Percentiles rank a stretch among this genome's conserved stretches.
These are phyloP conservation scores for Drosophila testacea DNA, from an alignment of 2,888 invertebrate genomes.

Conservation along the genomic window DNA sequence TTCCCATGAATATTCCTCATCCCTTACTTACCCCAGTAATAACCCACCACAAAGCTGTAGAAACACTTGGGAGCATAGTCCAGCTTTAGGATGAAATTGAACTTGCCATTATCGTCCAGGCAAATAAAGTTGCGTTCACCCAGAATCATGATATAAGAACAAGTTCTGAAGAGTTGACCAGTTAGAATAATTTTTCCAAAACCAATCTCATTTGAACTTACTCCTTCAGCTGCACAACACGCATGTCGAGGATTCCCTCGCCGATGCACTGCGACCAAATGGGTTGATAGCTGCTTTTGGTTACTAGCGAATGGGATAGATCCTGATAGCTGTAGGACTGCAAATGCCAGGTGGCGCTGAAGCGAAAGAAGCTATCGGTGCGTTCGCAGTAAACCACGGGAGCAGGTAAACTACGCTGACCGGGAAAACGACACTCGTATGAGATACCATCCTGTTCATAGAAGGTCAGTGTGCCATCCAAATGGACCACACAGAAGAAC, in stretches of 20 bases:
- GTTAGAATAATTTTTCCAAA: not conserved
- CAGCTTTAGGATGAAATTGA: constrained; percentile 93
- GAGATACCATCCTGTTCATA: constrained; percentile 97
- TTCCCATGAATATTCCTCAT: too few species aligned
- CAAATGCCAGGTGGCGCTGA: constrained; percentile 92
- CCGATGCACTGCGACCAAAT: constrained; percentile 89
- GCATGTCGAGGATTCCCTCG: constrained; percentile 86
- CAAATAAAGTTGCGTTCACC: constrained; percentile 94
- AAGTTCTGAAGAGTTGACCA: constrained; percentile 85
- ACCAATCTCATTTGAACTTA: constrained; percentile 54
- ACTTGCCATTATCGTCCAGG: constrained; percentile 91
- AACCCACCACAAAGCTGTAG: constrained; percentile 89
- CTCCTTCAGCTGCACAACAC: constrained; percentile 84
- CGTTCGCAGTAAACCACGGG: constrained; percentile 92
- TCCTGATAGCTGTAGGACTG: constrained; percentile 95
- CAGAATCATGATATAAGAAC: constrained; percentile 91
- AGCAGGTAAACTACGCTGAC: constrained; percentile 88
- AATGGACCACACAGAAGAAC: constrained; percentile 94
- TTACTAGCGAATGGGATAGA: constrained; percentile 89
- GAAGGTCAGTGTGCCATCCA: constrained; percentile 95
- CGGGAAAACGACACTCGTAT: constrained; percentile 92
- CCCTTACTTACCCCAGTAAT: constrained; percentile 87
- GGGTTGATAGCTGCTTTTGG: constrained; percentile 86
- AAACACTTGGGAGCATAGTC: constrained; percentile 93
- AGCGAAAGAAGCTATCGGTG: constrained; percentile 94